Evolutionary conservation across 2,113 vertebrate genomes (phyloP), one percentile per base, ranked within the genome.

Genomic region (Dromiciops gliroides): DNA sequence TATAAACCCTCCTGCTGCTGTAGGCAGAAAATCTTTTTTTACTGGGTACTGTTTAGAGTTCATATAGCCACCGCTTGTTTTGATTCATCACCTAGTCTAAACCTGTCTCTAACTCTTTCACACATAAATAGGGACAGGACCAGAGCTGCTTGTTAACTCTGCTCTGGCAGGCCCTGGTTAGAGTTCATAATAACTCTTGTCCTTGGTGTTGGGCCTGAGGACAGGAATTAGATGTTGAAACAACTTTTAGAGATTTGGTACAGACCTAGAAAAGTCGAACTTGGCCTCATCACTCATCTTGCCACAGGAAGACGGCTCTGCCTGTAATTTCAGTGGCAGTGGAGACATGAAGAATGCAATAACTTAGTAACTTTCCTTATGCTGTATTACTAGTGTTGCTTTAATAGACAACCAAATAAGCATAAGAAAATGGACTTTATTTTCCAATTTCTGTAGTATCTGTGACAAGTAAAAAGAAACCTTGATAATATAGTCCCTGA

Each of bases 381-480:
- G 7, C 19, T 22, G 0, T 23, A 44, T 83, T 67, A 11, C 28
- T 67, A 14, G 56, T 89, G 56, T 28, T 94, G 6, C 14, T 67
- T 83, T 94, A 91, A 93, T 52, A 93, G 75, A 95, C 60, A 83
- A 75, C 56, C 16, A 25, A 26, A 28, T 49, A 47, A 91, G 37
- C 91, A 50, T 48, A 91, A 53, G 89, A 93, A 95, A 90, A 26
- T 56, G 3, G 60, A 22, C 83, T n/a, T 90, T 93, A 90, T 8
- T 92, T 96, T 90, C 83, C 83, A 25, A 3, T 91, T 94, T 91
- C 48, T 93, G 12, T 89, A 90, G 49, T 60, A 94, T 47, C 67
- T 26, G 19, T 49, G 89, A 31, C 48, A 53, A 91, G 8, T 67
- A n/a, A 50, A 91, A 50, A 28, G 50, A 2, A 31, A 37, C 37